Base-by-base conservation (phyloP, 37 sponge, comb jelly and placozoan species). In the Crambe crambe region DNA sequence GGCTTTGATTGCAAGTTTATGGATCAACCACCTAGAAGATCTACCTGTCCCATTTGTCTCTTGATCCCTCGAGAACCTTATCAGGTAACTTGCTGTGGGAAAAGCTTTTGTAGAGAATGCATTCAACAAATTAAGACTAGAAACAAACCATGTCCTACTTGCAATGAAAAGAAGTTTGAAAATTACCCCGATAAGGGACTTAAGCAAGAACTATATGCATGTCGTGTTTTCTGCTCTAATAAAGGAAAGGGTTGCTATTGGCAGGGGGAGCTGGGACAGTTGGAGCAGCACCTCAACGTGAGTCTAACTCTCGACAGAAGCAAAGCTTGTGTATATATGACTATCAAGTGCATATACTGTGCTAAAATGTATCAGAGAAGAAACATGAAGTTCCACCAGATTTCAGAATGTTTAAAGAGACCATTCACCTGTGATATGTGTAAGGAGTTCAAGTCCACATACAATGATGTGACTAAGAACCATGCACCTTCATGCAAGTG, bases 401-500 rank as follows among this genome's bases (percentile, higher is more conserved):
- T 27, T 2, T 10, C 44, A 31, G 8, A 78, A 32, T 78, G 77
- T 38, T 62, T 27, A 5, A 22, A 21, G 30, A 44, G 82, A 2
- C 74, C 73, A 3, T 82, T 39, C 65, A 70, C 43, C 37, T 82
- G 82, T 73, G 67, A 72, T 1, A 62, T 72, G 44, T 82, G 82
- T 58, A 31, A 41, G 1, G 26, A 72, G 22, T 72, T 72, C 27
- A 26, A 12, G 4, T 72, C 72, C n/a, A 30, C 37, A 20, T 72
- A 32, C 38, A 36, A 73, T 42, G 82, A 73, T 38, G 82, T 82
- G 36, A 10, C 35, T 0, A n/a, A 63, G 31, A 82, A 62, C 31
- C 82, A 82, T 42, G 60, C 62, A 73, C 62, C 42, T 1, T 29
- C 36, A 47, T 82, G 82, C 60, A 0, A 12, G 3, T 63, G 47